phyloP scores from a whole-genome alignment of 2,113 vertebrate genomes.

The Tiliqua scincoides region DNA sequence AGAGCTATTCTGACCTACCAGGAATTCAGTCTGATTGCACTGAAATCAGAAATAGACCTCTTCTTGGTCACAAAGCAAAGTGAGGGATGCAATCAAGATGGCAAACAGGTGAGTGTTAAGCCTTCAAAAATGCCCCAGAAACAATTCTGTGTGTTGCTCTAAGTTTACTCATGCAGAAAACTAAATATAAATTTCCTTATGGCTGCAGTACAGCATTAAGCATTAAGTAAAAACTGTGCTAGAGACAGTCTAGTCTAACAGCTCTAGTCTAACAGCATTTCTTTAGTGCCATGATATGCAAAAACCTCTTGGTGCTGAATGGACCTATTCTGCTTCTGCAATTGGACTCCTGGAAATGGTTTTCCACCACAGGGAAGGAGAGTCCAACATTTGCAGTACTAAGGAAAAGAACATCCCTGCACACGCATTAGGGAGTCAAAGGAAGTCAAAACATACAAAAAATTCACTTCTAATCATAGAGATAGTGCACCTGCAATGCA shows the following conservation, averaged over 20 bases:
- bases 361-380: not conserved
- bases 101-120: not conserved
- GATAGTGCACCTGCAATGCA: too few relatives aligned
- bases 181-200: not conserved
- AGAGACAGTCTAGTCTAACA: too few relatives aligned
- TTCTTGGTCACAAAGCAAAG: constrained; percentile 20
- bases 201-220: not conserved
- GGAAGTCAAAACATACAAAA: not conserved
- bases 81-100: not conserved
- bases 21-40: constrained; percentile 26
- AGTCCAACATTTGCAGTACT: not conserved
- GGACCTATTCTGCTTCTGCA: not conserved
- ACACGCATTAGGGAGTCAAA: too few relatives aligned
- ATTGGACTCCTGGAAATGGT: not conserved
- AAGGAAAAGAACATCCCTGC: too few relatives aligned
- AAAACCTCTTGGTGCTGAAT: not conserved
- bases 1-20: constrained; percentile 1
- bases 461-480: not conserved
- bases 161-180: not conserved
- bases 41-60: not conserved
- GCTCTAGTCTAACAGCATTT: not conserved
- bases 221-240: not conserved
- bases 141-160: not conserved
- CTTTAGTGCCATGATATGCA: not conserved
- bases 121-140: not conserved